Evolutionary conservation across 1,140 invertebrate genomes (phyloP).

Genomic region (Agrypnia vestita): DNA sequence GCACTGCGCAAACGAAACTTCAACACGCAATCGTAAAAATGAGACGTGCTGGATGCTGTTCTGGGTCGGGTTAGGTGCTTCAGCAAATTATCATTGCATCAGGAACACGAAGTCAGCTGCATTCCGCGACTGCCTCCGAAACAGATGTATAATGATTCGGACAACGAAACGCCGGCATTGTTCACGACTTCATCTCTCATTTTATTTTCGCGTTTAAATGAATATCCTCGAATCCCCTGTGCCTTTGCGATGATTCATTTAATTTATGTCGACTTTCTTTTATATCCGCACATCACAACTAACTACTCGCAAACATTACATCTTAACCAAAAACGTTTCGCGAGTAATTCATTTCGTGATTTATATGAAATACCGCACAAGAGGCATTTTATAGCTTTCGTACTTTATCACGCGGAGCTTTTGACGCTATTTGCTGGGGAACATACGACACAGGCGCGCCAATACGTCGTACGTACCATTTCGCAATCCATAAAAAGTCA

Average conservation of each 20-base stretch:
- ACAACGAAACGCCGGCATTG: constrained; percentile 39
- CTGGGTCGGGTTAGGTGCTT: constrained; percentile 8
- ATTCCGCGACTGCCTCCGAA: constrained; percentile 41
- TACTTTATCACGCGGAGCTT: constrained; percentile 25
- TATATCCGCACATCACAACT: no score
- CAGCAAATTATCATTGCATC: constrained; percentile 53
- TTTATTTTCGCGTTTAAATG: constrained; percentile 27
- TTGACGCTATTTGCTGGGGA: constrained; percentile 6
- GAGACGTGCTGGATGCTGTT: neutral
- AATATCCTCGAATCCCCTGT: constrained; percentile 1
- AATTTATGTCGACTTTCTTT: no score
- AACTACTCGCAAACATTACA: neutral
- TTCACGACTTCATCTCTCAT: constrained; percentile 29
- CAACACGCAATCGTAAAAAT: constrained; percentile 52
- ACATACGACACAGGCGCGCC: constrained; percentile 1
- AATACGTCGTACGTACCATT: constrained; percentile 24
- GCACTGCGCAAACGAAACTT: constrained; percentile 45
- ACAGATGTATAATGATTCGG: constrained; percentile 39
- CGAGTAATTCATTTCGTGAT: constrained; percentile 13
- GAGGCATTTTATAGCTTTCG: constrained; percentile 8
- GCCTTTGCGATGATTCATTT: neutral
- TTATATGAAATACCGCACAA: constrained; percentile 11
- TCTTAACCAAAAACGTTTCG: neutral
- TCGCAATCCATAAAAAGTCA: constrained; percentile 34
- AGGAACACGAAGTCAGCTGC: constrained; percentile 49